These are phyloP conservation scores for Aquatica leii DNA, from an alignment of 2,888 invertebrate genomes.

Conservation along the genomic window DNA sequence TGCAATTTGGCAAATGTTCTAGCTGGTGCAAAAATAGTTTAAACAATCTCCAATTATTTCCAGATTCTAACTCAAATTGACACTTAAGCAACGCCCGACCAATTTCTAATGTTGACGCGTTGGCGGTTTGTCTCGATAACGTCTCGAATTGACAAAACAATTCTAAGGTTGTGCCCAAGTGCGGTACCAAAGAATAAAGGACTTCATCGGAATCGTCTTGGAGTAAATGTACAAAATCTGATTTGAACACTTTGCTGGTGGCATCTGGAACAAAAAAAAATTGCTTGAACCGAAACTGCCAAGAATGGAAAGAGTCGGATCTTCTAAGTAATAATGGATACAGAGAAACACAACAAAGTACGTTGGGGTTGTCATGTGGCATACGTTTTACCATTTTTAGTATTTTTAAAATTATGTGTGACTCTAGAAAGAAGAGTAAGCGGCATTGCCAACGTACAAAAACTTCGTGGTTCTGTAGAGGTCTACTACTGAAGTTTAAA, in stretches of 20 bases:
- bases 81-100: slow-evolving; percentile 70
- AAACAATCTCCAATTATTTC: slow-evolving; percentile 75
- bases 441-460: no score
- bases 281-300: no score
- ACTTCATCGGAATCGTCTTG: slow-evolving; percentile 72
- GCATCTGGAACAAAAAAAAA: slow-evolving; percentile 58
- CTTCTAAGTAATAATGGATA: no score
- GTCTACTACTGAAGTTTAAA: no score
- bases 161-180: slow-evolving; percentile 59
- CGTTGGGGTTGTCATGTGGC: no score
- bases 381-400: no score
- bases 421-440: no score
- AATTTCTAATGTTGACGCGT: slow-evolving; percentile 53
- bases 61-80: slow-evolving; percentile 68
- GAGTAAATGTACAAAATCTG: slow-evolving; percentile 67
- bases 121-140: slow-evolving; percentile 54
- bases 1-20: slow-evolving; percentile 68
- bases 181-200: slow-evolving; percentile 66
- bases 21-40: slow-evolving; percentile 67
- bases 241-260: slow-evolving; percentile 60
- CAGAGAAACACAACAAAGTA: no score
- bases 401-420: no score
- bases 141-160: slow-evolving; percentile 56
- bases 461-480: no score
- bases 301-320: no score